Evolutionary conservation across 2,797 vertebrate genomes (phyloP).

Genomic region (Sebastes kiyomatsui): DNA sequence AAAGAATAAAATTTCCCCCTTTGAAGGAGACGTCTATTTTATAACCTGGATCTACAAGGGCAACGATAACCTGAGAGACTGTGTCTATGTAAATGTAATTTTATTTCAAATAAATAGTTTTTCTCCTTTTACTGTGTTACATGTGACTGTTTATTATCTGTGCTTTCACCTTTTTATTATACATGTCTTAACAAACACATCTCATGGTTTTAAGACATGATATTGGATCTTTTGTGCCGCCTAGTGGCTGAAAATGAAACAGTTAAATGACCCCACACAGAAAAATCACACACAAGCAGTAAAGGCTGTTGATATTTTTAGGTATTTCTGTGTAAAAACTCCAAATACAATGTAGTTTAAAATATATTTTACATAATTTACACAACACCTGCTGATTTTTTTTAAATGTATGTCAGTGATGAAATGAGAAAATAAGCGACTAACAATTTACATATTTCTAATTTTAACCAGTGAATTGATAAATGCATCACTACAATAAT

Average conservation of each 20-base stretch:
- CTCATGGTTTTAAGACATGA: neutral
- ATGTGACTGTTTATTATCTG: neutral
- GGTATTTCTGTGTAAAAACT: neutral
- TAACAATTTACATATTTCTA: neutral
- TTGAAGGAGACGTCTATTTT: neutral
- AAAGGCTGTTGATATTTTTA: neutral
- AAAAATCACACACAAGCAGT: neutral
- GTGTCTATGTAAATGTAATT: conserved; percentile 17
- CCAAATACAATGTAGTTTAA: neutral
- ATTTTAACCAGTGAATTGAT: neutral
- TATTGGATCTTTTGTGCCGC: conserved; percentile 42
- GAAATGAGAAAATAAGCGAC: neutral
- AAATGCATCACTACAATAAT: neutral
- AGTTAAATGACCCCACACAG: neutral
- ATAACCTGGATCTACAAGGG: conserved; percentile 10
- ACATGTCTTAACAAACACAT: neutral
- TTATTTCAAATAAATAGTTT: conserved; percentile 55
- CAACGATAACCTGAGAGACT: neutral
- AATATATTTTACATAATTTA: neutral
- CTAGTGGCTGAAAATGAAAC: conserved; percentile 54
- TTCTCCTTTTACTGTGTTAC: neutral
- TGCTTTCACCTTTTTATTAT: neutral
- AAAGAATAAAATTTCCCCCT: neutral
- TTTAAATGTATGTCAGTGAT: neutral
- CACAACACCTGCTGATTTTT: neutral